phyloP scores from a whole-genome alignment of 1,140 invertebrate genomes.

The Formica exsecta region DNA sequence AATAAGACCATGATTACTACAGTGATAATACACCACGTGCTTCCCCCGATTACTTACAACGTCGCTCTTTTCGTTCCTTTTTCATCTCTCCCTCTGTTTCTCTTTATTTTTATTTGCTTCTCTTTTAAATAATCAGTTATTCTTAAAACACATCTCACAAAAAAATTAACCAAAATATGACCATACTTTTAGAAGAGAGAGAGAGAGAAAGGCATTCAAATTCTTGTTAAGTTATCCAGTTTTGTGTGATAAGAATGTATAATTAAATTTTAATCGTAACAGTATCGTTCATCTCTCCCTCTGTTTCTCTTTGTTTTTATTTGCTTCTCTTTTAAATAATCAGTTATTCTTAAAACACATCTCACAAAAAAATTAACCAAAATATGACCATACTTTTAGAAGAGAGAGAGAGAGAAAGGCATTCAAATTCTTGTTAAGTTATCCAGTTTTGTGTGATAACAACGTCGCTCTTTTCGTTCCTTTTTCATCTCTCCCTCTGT shows the following conservation, averaged over 20 bases:
- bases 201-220: too few relatives aligned
- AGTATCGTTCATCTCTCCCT: conserved; percentile 32
- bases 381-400: neutral
- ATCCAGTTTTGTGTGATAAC: too few relatives aligned
- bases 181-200: neutral
- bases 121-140: neutral
- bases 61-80: neutral
- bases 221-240: too few relatives aligned
- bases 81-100: conserved; percentile 19
- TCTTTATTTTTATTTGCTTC: neutral
- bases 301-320: neutral
- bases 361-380: neutral
- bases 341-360: neutral
- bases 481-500: conserved; percentile 23
- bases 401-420: too few relatives aligned
- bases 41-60: conserved; percentile 48
- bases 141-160: too few relatives aligned
- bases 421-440: too few relatives aligned
- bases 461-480: conserved; percentile 5
- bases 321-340: neutral
- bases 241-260: too few relatives aligned
- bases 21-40: conserved; percentile 57
- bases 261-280: too few relatives aligned
- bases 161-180: neutral
- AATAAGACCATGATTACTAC: conserved; percentile 47